Evolutionary conservation across 2,888 invertebrate genomes (phyloP), one percentile per base, ranked within the genome.

Genomic region (Hololepta plana): DNA sequence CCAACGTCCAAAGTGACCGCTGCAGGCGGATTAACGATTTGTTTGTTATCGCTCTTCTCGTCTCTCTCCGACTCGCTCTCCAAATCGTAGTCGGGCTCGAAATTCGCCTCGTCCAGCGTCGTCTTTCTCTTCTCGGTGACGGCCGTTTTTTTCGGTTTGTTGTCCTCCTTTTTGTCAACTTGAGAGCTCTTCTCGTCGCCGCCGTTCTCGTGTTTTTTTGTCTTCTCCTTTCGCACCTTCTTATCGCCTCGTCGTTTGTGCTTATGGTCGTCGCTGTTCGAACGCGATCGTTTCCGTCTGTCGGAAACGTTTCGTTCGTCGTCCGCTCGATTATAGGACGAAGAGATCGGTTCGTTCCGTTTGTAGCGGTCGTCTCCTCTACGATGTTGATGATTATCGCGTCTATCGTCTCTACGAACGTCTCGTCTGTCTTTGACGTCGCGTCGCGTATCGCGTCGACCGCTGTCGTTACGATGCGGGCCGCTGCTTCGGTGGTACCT

Each of bases 61-160:
- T 38, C 40, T 16, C 67, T 66, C 32, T 72, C 72, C 2, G 58
- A 55, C 38, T 74, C 73, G 11, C 59, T 63, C 32, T 74, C 73
- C 4, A 70, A 60, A 36, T 76, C 76, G 47, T 77, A 76, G 45
- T 77, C 76, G 0, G 75, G 76, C 41, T 72, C 76, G 43, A 76
- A 76, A 42, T 62, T 71, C 1, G 74, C 66, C 51, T 79, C 79
- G 39, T 77, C 75, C 20, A 76, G 51, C 4, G 67, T 65, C 5
- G 72, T 65, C 40, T 74, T 72, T 38, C 75, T 71, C 34, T 69
- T 40, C 33, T 46, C 45, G 12, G 47, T 44, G 1, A 42, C 32
- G 6, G 40, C 7, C 6, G 6, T 6, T 21, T 9, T 31, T 29
- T 32, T 39, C 5, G 37, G 31, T 20, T 31, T 13, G 10, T 6